Evolutionary conservation across 2,888 invertebrate species (phyloP), one percentile per base, ranked within the genome.

Genomic region (Eristalis intricaria): DNA sequence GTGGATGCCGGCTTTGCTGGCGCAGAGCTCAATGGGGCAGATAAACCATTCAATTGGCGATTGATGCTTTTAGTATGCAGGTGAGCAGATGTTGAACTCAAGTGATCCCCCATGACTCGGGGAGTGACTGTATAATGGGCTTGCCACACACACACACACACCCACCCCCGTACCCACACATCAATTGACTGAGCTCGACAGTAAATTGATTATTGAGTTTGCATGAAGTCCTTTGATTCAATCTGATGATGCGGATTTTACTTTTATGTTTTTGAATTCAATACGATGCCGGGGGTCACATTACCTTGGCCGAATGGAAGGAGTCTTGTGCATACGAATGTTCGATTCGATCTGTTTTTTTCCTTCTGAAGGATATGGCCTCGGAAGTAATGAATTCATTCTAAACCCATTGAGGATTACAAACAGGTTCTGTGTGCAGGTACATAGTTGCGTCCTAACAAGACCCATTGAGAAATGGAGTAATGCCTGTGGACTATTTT

Each of bases 1-100:
- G 26, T 65, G 61, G 38, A 19, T 11, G 60, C 19, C 23, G 26
- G 60, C 26, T 65, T 38, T 35, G 35, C 56, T 8, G 50, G 19
- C 50, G 50, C 19, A 50, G 38, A 79, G 61, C 61, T 78, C 83
- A 86, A 86, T 83, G 71, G 66, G 71, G 78, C 78, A 66, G 71
- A 75, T 82, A 78, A 86, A 65, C 83, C 83, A 83, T 86, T 86
- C 86, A 83, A 86, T 83, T 83, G 74, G 78, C 83, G 43, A 79
- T 83, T 86, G 86, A 86, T 83, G 78, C 66, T 66, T 78, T 79
- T 75, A 66, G 78, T 83, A 83, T 83, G 86, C 78, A 83, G 83
- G 86, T 75, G 78, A 83, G 78, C 66, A 79, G 75, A 71, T 86
- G 66, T 68, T 83, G 66, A 26, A 71, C 58, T 56, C 38, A 43